Percentiles rank a stretch among this genome's conserved stretches.
Evolutionary conservation across 1,140 invertebrate genomes (phyloP).

Genomic region (Caenorhabditis briggsae): DNA sequence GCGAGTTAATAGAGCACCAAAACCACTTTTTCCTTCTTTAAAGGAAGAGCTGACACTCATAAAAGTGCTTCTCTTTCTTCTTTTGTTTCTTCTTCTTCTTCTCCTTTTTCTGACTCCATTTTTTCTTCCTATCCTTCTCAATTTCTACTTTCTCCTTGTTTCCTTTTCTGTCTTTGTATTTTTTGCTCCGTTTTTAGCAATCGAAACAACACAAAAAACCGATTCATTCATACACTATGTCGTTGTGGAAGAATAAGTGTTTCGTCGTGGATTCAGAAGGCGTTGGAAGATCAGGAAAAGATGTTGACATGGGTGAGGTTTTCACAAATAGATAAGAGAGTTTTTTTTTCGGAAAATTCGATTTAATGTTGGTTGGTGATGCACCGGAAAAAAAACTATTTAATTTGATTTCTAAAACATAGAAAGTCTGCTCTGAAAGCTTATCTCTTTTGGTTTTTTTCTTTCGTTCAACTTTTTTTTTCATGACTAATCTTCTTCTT

Average conservation of each 20-base stretch:
- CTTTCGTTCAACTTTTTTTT: neutral
- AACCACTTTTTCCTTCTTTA: constrained; percentile 1
- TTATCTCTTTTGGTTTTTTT: constrained; percentile 20
- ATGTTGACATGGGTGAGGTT: neutral
- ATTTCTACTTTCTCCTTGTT: constrained; percentile 8
- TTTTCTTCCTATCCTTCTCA: constrained; percentile 34
- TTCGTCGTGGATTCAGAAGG: neutral
- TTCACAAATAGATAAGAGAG: neutral
- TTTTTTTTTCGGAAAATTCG: neutral
- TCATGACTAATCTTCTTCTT: neutral
- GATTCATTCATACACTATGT: constrained; percentile 51
- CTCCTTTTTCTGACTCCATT: neutral
- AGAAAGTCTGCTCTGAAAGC: constrained; percentile 1
- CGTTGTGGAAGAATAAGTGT: neutral
- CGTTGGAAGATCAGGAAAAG: neutral
- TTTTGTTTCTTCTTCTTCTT: neutral
- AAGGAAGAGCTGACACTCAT: constrained; percentile 49
- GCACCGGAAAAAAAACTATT: constrained; percentile 18
- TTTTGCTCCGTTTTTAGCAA: constrained; percentile 13
- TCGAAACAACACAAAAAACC: constrained; percentile 34
- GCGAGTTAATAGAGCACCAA: constrained; percentile 27
- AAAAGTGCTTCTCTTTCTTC: constrained; percentile 46
- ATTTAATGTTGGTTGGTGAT: constrained; percentile 1
- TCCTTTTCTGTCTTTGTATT: neutral
- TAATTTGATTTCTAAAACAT: constrained; percentile 18